Conservation (phyloP, 2,797 vertebrate genomes). For the Gambusia yucatana region DNA sequence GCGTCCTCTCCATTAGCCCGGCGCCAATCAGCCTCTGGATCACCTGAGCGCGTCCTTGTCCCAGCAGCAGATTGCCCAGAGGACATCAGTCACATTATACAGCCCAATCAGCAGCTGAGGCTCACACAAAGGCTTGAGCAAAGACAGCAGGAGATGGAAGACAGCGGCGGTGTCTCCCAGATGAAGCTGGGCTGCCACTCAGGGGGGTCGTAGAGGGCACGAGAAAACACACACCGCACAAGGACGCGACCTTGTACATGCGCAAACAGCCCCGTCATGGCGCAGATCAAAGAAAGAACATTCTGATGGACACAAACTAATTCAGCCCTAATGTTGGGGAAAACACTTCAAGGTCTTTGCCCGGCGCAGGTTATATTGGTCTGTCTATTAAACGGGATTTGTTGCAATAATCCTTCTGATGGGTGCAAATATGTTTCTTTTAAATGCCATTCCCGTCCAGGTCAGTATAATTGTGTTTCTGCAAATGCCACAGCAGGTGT, state of each 20-base stretch:
- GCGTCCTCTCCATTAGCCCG: constrained; percentile 71
- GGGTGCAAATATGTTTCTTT: constrained; percentile 67
- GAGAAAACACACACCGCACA: constrained; percentile 53
- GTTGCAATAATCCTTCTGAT: constrained; percentile 60
- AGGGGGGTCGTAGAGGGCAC: constrained; percentile 55
- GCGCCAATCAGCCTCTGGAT: constrained; percentile 76
- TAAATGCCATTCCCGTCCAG: constrained; percentile 75
- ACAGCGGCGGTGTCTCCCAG: constrained; percentile 60
- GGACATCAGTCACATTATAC: constrained; percentile 77
- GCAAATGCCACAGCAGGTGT: constrained; percentile 77
- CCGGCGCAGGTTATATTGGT: constrained; percentile 40
- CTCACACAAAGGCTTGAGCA: constrained; percentile 63
- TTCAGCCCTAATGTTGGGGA: constrained; percentile 17
- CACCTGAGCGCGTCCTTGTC: constrained; percentile 73
- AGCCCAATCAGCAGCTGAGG: constrained; percentile 72
- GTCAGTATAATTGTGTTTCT: constrained; percentile 78
- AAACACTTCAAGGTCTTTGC: constrained; percentile 52
- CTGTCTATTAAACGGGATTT: constrained; percentile 59
- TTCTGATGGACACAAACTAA: constrained; percentile 22
- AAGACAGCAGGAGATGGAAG: constrained; percentile 65
- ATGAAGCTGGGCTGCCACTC: constrained; percentile 68
- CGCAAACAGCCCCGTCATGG: constrained; percentile 14
- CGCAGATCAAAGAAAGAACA: constrained; percentile 35
- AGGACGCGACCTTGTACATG: constrained; percentile 55
- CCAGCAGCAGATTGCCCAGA: constrained; percentile 75